A percentile compares a stretch with the other conserved stretches of the same genome.
These are phyloP conservation scores for Romanogobio albipinnatus DNA, from an alignment of 2,113 vertebrate species.

Conservation along the genomic window DNA sequence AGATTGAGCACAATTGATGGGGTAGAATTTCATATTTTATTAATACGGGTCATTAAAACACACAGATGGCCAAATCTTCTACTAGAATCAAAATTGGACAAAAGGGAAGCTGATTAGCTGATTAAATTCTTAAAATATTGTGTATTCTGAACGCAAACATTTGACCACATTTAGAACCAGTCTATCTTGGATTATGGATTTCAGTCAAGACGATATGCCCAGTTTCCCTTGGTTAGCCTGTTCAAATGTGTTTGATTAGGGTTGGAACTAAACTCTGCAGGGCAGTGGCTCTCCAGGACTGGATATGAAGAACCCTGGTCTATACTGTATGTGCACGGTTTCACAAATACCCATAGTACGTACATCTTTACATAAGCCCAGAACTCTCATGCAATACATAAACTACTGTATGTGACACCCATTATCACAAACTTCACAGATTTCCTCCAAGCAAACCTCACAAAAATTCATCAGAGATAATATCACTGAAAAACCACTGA, in stretches of 20 bases:
- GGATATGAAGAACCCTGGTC: no score
- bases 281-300: no score
- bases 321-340: background rate
- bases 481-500: background rate
- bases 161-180: background rate
- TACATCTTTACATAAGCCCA: background rate
- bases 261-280: no score
- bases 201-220: background rate
- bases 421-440: background rate
- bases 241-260: no score
- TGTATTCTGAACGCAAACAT: background rate
- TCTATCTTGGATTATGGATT: background rate
- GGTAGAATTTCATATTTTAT: background rate
- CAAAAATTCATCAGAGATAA: no score
- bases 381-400: background rate
- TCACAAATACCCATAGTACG: background rate
- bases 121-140: background rate
- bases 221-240: no score
- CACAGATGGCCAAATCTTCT: background rate
- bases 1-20: background rate
- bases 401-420: background rate
- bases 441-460: background rate
- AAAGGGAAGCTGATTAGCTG: background rate
- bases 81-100: background rate
- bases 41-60: background rate